Evolutionary conservation across 2,797 vertebrate genomes (phyloP).

Genomic region (Pachyuromys duprasi): DNA sequence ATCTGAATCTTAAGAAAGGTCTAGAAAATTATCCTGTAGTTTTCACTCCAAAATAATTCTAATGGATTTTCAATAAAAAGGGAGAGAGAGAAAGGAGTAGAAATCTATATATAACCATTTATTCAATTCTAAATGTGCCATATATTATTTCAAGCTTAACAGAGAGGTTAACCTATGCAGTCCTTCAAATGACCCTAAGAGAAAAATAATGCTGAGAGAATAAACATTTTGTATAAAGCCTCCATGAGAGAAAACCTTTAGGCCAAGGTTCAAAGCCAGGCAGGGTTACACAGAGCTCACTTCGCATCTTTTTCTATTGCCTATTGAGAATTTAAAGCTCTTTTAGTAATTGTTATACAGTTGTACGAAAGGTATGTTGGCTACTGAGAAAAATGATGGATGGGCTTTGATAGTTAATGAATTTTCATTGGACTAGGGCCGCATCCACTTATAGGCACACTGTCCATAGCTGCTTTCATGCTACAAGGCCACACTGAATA

Average conservation of each 20-base stretch:
- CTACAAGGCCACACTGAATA: neutral
- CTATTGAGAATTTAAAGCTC: neutral
- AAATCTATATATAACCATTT: slow-evolving; percentile 22
- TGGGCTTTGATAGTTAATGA: neutral
- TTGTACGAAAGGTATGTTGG: neutral
- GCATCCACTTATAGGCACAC: neutral
- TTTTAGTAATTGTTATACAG: neutral
- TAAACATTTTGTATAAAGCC: neutral
- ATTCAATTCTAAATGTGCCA: neutral
- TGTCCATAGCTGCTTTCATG: neutral
- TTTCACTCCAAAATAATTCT: neutral
- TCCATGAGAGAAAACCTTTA: neutral
- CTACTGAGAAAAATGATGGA: neutral
- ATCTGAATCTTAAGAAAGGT: neutral
- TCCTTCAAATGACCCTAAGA: neutral
- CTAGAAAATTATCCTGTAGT: neutral
- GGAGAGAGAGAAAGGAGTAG: neutral
- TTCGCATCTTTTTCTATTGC: neutral
- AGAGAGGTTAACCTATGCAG: neutral
- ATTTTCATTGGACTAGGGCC: neutral
- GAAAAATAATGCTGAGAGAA: neutral
- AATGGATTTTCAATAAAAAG: neutral
- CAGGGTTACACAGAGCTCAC: neutral
- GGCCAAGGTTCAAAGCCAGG: neutral
- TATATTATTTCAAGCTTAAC: neutral